These are phyloP conservation scores for Rynchops niger DNA, from an alignment of 2,113 vertebrate genomes.

Conservation along the genomic window DNA sequence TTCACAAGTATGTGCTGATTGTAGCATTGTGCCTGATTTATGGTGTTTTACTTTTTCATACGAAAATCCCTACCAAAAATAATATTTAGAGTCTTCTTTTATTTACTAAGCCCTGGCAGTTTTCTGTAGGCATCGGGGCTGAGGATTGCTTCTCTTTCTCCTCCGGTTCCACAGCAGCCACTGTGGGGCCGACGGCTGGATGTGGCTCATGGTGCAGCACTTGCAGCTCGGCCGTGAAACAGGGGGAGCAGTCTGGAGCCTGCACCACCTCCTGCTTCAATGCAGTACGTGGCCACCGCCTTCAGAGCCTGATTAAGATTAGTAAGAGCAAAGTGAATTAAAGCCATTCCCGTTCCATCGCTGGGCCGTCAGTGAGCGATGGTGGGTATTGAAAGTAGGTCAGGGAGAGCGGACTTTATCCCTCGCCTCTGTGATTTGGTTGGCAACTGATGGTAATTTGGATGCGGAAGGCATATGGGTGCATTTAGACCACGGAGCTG, in stretches of 20 bases:
- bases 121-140: neutral
- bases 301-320: neutral
- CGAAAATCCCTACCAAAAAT: constrained; percentile 64
- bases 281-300: rapidly evolving
- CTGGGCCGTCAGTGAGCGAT: rapidly evolving
- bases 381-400: neutral
- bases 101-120: neutral
- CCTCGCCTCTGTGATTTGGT: neutral
- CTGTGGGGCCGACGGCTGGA: neutral
- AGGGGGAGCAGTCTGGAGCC: neutral
- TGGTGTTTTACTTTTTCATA: constrained; percentile 32
- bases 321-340: neutral
- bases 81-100: constrained; percentile 27
- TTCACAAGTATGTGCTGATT: constrained; percentile 65
- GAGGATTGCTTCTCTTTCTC: neutral
- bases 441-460: neutral
- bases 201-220: rapidly evolving
- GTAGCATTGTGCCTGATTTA: constrained; percentile 60
- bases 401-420: neutral
- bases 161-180: neutral
- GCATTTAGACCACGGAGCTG: neutral
- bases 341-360: neutral
- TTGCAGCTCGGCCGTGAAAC: rapidly evolving
- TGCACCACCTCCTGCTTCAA: rapidly evolving
- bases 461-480: neutral